phyloP scores from a whole-genome alignment of 2,888 invertebrate species.

The Uloborus plumipes region DNA sequence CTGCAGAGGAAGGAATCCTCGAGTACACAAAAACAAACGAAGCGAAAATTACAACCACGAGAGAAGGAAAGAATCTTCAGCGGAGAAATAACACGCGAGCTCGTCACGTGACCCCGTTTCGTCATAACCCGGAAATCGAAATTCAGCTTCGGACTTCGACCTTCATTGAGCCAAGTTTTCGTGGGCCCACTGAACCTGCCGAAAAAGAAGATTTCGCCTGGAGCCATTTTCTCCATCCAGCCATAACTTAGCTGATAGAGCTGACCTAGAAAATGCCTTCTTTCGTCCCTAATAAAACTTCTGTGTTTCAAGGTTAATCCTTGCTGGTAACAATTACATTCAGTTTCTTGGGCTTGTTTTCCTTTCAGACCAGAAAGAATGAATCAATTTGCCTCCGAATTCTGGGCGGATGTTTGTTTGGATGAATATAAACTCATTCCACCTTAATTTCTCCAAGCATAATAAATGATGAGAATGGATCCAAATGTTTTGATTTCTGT shows the following conservation, averaged over 20 bases:
- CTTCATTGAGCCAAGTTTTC: not conserved
- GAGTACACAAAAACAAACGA: not conserved
- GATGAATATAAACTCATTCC: too few species aligned
- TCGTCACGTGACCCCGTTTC: slow-evolving; percentile 36
- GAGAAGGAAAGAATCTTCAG: slow-evolving; percentile 10
- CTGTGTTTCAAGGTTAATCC: slow-evolving; percentile 4
- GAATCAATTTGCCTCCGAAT: too few species aligned
- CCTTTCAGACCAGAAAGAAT: too few species aligned
- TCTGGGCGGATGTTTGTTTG: too few species aligned
- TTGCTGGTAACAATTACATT: not conserved
- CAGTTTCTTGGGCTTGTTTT: too few species aligned
- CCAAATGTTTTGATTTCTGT: too few species aligned
- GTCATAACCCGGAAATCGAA: slow-evolving; percentile 47
- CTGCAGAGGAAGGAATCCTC: too few species aligned
- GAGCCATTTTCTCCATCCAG: not conserved
- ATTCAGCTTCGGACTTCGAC: slow-evolving; percentile 8
- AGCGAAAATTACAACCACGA: not conserved
- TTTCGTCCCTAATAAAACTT: not conserved
- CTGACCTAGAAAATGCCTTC: not conserved
- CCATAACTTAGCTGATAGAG: not conserved
- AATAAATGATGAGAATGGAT: too few species aligned
- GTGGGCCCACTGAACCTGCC: not conserved
- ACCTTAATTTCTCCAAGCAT: too few species aligned
- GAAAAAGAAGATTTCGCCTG: not conserved
- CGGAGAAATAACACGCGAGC: slow-evolving; percentile 16